Evolutionary conservation across 2,888 invertebrate genomes (phyloP).

Genomic region (Erannis defoliaria): DNA sequence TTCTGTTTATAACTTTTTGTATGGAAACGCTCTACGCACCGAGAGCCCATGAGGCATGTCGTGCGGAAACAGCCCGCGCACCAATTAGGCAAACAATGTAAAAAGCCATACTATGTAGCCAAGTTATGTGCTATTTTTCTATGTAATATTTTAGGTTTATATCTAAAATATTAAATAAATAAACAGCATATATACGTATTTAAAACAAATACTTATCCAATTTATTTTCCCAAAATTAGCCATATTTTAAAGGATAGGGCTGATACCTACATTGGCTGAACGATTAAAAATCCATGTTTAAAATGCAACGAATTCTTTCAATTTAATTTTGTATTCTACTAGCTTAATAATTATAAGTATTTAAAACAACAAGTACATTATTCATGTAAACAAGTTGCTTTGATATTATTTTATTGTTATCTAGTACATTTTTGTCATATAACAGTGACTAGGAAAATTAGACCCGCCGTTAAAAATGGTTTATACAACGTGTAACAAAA

Average conservation of each 20-base stretch:
- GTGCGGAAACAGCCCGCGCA: too few relatives aligned
- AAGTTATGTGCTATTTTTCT: too few relatives aligned
- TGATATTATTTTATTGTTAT: not conserved
- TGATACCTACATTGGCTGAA: constrained; percentile 45
- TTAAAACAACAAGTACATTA: constrained; percentile 2
- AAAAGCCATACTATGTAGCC: too few relatives aligned
- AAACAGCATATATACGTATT: too few relatives aligned
- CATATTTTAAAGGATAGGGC: constrained; percentile 43
- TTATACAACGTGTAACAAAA: too few relatives aligned
- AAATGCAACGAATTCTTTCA: constrained; percentile 35
- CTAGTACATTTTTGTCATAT: constrained; percentile 6
- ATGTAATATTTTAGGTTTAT: too few relatives aligned
- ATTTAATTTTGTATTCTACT: not conserved
- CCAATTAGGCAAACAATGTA: too few relatives aligned
- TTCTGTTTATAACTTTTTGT: too few relatives aligned
- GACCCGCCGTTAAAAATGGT: too few relatives aligned
- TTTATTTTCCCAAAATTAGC: not conserved
- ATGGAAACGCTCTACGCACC: too few relatives aligned
- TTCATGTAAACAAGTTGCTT: constrained; percentile 2
- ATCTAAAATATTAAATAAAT: not conserved
- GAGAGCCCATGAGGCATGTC: too few relatives aligned
- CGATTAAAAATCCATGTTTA: constrained; percentile 5
- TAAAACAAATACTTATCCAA: too few relatives aligned
- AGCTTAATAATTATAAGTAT: not conserved
- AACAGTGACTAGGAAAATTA: not conserved